Evolutionary conservation across 2,888 invertebrate species (phyloP), one percentile per base, ranked within the genome.

Genomic region (Eilema caniola): DNA sequence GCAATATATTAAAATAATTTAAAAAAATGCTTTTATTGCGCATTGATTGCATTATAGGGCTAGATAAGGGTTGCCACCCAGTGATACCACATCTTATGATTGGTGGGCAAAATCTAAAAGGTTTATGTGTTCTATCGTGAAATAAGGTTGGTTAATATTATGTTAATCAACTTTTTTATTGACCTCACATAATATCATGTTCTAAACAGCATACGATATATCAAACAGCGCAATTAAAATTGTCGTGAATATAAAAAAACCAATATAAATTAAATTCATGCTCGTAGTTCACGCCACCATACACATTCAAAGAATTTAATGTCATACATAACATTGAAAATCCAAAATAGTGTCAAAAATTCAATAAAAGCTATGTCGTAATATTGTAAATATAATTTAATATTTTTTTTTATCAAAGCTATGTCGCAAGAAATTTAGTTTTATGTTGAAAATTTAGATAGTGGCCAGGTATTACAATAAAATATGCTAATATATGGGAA

Each of bases 401-500:
- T n/a, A 8, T 1, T n/a, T n/a, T 53, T 53, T n/a, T 53, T 53
- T 53, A 20, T n/a, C 7, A 53, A n/a, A 53, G 20, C 0, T 53
- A n/a, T 53, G 2, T 20, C 20, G 53, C 53, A 53, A 53, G 8
- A n/a, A 53, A n/a, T 1, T 12, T 41, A 33, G 7, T 41, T 16
- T 47, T 1, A 47, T 47, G 20, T 47, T 16, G n/a, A 53, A n/a
- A n/a, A 53, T 53, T n/a, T 53, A 8, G 7, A 53, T 53, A 53
- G 53, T 20, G 10, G 8, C 8, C 53, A n/a, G n/a, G 53, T 53
- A 53, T 53, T 53, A 53, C 53, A 53, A 53, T n/a, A n/a, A 53
- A 53, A 53, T n/a, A n/a, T 53, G 53, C 8, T 53, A 53, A 53
- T 53, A n/a, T 53, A 53, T n/a, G 53, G n/a, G 53, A 53, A n/a